Evolutionary conservation across 2,888 invertebrate species (phyloP).

Genomic region (Cheilosia scutellata): DNA sequence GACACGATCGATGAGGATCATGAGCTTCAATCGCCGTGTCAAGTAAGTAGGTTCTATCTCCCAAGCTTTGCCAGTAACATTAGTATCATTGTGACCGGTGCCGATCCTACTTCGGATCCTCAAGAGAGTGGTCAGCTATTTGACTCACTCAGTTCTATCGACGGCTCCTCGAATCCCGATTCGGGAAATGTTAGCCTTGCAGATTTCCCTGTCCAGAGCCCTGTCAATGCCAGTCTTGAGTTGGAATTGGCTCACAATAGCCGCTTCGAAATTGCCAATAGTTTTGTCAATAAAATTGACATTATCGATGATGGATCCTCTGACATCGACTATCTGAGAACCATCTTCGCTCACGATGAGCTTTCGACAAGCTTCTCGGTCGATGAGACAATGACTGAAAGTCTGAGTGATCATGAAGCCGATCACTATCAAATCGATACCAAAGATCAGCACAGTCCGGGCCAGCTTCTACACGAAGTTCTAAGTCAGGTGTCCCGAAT

Average conservation of each 20-base stretch:
- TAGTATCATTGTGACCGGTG: constrained; percentile 80
- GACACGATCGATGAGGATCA: constrained; percentile 79
- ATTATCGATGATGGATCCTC: constrained; percentile 75
- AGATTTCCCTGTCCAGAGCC: constrained; percentile 80
- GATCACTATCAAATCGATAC: constrained; percentile 14
- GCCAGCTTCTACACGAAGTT: constrained; percentile 67
- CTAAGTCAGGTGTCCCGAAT: constrained; percentile 62
- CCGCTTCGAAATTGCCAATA: constrained; percentile 81
- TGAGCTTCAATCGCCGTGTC: constrained; percentile 32
- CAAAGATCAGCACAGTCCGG: constrained; percentile 65
- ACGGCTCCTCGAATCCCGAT: constrained; percentile 82
- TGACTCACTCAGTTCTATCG: constrained; percentile 81
- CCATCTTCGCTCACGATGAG: constrained; percentile 56
- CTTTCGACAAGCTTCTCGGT: constrained; percentile 59
- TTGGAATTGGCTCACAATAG: constrained; percentile 81
- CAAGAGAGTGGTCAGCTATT: constrained; percentile 73
- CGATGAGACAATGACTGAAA: constrained; percentile 31
- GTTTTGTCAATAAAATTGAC: constrained; percentile 79
- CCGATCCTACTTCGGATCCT: constrained; percentile 13
- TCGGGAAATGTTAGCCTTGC: constrained; percentile 83
- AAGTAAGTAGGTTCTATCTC: constrained; percentile 60
- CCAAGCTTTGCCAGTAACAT: constrained; percentile 81
- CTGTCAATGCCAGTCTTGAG: constrained; percentile 79
- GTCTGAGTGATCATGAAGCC: constrained; percentile 4
- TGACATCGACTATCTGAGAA: constrained; percentile 52